These are phyloP conservation scores for Trichogramma evanescens DNA, from an alignment of 2,888 invertebrate species.

Conservation along the genomic window DNA sequence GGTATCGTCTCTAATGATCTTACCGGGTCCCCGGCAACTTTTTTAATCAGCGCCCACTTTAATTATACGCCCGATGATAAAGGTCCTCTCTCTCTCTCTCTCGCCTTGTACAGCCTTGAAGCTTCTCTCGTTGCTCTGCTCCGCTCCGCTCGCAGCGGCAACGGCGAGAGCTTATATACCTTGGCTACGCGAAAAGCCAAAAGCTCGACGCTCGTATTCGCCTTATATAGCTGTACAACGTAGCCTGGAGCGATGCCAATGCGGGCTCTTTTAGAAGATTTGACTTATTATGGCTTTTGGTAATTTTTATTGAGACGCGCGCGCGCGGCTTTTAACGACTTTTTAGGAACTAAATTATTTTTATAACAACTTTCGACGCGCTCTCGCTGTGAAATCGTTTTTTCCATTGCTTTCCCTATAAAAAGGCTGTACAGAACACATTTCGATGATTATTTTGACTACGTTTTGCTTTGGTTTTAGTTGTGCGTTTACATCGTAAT, in stretches of 20 bases:
- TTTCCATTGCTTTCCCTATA: too few relatives aligned
- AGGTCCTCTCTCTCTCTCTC: slow-evolving; percentile 32
- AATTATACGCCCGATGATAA: slow-evolving; percentile 46
- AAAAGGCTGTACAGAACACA: too few relatives aligned
- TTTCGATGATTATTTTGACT: too few relatives aligned
- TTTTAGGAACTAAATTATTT: too few relatives aligned
- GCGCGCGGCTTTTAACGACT: background rate
- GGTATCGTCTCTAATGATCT: slow-evolving; percentile 40
- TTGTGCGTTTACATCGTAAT: too few relatives aligned
- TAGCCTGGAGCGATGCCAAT: background rate
- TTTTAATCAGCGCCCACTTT: slow-evolving; percentile 47
- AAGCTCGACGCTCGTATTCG: background rate
- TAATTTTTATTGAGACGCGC: background rate
- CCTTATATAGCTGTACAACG: slow-evolving; percentile 18
- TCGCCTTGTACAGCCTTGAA: slow-evolving; percentile 13
- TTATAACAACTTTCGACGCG: too few relatives aligned
- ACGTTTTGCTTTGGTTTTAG: too few relatives aligned
- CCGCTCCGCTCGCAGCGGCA: too few relatives aligned
- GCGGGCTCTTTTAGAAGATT: slow-evolving; percentile 44
- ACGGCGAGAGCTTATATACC: too few relatives aligned
- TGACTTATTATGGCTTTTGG: slow-evolving; percentile 35
- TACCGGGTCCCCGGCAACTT: slow-evolving; percentile 42
- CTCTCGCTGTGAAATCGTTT: too few relatives aligned
- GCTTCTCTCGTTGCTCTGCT: too few relatives aligned
- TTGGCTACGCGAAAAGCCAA: slow-evolving; percentile 2